phyloP scores from a whole-genome alignment of 2,888 invertebrate genomes.

The Ormyrus nitidulus region DNA sequence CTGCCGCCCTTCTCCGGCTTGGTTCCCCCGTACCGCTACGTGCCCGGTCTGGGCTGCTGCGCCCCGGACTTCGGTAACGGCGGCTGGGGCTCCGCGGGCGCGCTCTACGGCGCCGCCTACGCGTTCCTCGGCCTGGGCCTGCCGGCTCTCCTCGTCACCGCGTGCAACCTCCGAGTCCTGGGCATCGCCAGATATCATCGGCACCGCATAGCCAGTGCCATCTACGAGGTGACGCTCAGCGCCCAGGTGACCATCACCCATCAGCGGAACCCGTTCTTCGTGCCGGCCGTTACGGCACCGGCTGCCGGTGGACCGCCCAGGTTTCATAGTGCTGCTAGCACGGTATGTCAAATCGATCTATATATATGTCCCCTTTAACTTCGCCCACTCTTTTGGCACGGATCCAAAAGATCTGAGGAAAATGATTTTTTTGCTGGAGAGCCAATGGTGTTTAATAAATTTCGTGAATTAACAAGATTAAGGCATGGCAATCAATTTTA shows the following conservation, averaged over 20 bases:
- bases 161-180: slow-evolving; percentile 83
- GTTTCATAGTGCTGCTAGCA: slow-evolving; percentile 72
- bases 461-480: too few relatives aligned
- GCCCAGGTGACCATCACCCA: slow-evolving; percentile 91
- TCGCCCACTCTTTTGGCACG: too few relatives aligned
- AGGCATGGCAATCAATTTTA: too few relatives aligned
- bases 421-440: too few relatives aligned
- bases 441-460: too few relatives aligned
- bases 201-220: slow-evolving; percentile 89
- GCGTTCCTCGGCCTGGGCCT: slow-evolving; percentile 81
- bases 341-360: slow-evolving; percentile 60
- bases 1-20: slow-evolving; percentile 80
- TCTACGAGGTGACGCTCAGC: slow-evolving; percentile 89
- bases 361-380: background rate
- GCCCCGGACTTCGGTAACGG: slow-evolving; percentile 80
- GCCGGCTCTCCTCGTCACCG: slow-evolving; percentile 82
- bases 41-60: slow-evolving; percentile 80
- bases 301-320: slow-evolving; percentile 74
- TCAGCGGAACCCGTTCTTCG: slow-evolving; percentile 86
- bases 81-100: slow-evolving; percentile 77
- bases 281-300: slow-evolving; percentile 81
- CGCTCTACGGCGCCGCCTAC: slow-evolving; percentile 82
- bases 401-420: too few relatives aligned
- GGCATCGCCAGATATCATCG: slow-evolving; percentile 83
- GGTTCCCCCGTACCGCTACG: slow-evolving; percentile 78